Evolutionary conservation across 1,140 invertebrate genomes (phyloP).

Genomic region (Dysdera silvatica): DNA sequence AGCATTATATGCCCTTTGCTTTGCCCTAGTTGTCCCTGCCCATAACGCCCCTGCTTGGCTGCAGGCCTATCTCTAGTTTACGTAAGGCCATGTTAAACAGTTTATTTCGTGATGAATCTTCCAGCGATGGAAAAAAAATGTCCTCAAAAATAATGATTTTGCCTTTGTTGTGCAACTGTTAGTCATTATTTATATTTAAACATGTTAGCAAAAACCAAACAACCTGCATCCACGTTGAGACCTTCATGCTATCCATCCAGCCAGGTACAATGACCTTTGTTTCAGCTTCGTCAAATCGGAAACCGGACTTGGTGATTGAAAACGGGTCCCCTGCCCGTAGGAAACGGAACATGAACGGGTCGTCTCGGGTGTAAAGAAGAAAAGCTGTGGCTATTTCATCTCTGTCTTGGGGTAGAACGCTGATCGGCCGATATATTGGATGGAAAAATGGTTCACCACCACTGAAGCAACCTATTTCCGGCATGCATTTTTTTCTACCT

Average conservation of each 20-base stretch:
- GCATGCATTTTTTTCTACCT: conserved; percentile 17
- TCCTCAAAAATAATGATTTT: too few relatives aligned
- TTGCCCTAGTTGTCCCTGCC: too few relatives aligned
- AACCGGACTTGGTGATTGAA: conserved; percentile 3
- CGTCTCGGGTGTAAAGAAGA: conserved; percentile 14
- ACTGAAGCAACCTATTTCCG: conserved; percentile 23
- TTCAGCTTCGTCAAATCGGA: conserved; percentile 15
- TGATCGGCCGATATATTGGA: conserved; percentile 15
- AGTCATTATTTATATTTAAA: too few relatives aligned
- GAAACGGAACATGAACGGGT: conserved; percentile 13
- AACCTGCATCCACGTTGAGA: conserved; percentile 25
- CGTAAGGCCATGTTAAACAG: too few relatives aligned
- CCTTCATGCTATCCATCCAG: conserved; percentile 23
- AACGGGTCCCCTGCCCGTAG: conserved; percentile 2
- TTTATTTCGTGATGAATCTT: too few relatives aligned
- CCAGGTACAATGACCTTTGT: conserved; percentile 24
- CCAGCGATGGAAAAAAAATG: too few relatives aligned
- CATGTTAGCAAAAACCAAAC: too few relatives aligned
- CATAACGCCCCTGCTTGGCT: too few relatives aligned
- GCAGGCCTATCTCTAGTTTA: too few relatives aligned
- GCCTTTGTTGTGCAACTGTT: too few relatives aligned
- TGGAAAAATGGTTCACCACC: conserved; percentile 12
- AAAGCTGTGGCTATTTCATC: conserved; percentile 11
- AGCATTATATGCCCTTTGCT: too few relatives aligned
- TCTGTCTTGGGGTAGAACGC: conserved; percentile 15